A percentile compares a stretch with the other conserved stretches of the same genome.
Conservation (phyloP, 2,797 vertebrate species). For the Protosalanx chinensis region DNA sequence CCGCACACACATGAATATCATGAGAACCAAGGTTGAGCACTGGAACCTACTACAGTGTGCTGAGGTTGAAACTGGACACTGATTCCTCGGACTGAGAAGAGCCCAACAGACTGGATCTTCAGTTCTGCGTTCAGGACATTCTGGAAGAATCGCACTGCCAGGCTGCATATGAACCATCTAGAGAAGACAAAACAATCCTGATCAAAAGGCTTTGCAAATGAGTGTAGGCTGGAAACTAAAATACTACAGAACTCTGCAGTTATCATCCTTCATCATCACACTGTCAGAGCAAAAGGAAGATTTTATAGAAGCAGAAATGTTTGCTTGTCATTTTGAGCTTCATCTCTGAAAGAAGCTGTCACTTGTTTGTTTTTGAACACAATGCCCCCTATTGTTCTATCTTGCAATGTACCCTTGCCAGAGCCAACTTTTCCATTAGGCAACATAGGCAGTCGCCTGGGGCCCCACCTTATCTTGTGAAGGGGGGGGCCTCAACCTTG, state of each 20-base stretch:
- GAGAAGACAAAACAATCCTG: background rate
- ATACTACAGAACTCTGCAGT: background rate
- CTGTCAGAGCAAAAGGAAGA: background rate
- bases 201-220: background rate
- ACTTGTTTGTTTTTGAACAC: conserved; percentile 23
- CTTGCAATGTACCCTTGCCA: background rate
- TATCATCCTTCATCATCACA: background rate
- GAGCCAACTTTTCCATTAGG: too few relatives aligned
- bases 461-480: too few relatives aligned
- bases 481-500: too few relatives aligned
- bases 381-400: conserved; percentile 13
- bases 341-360: conserved; percentile 12
- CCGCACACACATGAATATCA: conserved; percentile 29
- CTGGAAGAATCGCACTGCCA: conserved; percentile 83
- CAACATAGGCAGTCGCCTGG: too few relatives aligned
- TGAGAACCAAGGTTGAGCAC: conserved; percentile 30
- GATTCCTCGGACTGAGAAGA: conserved; percentile 87
- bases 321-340: background rate
- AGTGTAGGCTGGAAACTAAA: background rate
- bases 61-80: conserved; percentile 89
- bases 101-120: conserved; percentile 87
- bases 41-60: conserved; percentile 85
- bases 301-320: background rate
- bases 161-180: conserved; percentile 84
- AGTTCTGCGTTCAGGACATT: conserved; percentile 84